Evolutionary conservation across 2,113 vertebrate genomes (phyloP).

Genomic region (Notarius lentiginosus): DNA sequence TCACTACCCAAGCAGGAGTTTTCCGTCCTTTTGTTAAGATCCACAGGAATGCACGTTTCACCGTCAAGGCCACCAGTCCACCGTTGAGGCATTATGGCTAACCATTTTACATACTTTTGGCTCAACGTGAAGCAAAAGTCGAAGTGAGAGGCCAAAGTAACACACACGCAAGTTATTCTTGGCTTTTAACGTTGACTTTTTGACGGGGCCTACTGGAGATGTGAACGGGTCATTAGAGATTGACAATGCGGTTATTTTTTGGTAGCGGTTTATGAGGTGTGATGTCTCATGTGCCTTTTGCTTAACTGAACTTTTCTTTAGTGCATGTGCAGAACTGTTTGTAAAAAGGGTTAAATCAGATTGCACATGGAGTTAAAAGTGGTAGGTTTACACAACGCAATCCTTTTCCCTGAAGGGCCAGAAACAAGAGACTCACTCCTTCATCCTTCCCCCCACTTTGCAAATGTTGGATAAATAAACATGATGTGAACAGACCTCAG

Average conservation of each 20-base stretch:
- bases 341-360: constrained; percentile 6
- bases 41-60: neutral
- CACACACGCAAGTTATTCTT: constrained; percentile 26
- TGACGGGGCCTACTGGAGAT: neutral
- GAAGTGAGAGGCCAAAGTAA: constrained; percentile 14
- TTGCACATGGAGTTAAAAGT: neutral
- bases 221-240: neutral
- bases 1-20: neutral
- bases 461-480: constrained; percentile 48
- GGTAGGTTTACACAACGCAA: constrained; percentile 18
- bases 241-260: constrained; percentile 16
- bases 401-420: constrained; percentile 22
- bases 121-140: constrained; percentile 6
- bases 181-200: constrained; percentile 13
- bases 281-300: constrained; percentile 4
- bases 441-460: constrained; percentile 3
- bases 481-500: constrained; percentile 18
- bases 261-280: neutral
- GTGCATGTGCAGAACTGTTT: neutral
- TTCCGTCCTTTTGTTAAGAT: neutral
- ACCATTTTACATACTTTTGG: constrained; percentile 20
- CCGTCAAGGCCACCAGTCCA: constrained; percentile 18
- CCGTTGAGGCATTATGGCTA: constrained; percentile 17
- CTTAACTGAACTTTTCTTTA: neutral
- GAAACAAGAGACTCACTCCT: constrained; percentile 15